A percentile compares a stretch with the other conserved stretches of the same genome.
Conservation (phyloP, 37 sponge, comb jelly and placozoan genomes). For the Cladorhizidae sp. region DNA sequence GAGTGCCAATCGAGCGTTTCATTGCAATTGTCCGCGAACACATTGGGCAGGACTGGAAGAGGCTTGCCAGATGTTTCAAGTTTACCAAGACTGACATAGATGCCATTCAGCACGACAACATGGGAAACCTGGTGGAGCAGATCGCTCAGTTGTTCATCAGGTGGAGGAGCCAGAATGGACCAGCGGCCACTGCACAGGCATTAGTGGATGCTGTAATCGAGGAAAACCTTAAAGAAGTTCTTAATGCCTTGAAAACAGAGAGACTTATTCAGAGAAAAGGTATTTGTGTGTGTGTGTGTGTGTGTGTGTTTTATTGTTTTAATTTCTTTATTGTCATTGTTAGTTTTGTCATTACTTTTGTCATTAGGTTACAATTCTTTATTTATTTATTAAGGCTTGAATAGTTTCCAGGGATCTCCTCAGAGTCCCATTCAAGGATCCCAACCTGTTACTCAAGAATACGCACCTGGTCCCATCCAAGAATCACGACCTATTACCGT, state of each 20-base stretch:
- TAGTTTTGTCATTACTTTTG: background rate
- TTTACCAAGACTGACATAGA: constrained; percentile 29
- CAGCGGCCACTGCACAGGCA: constrained; percentile 7
- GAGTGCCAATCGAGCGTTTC: too few species aligned
- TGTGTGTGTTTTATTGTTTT: background rate
- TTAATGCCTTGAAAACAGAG: background rate
- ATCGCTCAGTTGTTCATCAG: constrained; percentile 24
- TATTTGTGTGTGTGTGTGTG: background rate
- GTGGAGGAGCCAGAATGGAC: constrained; percentile 27
- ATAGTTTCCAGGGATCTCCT: background rate
- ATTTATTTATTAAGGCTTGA: background rate
- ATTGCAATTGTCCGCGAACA: constrained; percentile 8
- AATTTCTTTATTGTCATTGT: background rate
- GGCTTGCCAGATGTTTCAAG: constrained; percentile 15
- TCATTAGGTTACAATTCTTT: background rate
- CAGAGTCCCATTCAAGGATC: background rate
- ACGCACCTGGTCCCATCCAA: background rate
- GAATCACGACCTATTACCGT: background rate
- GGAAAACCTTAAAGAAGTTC: constrained; percentile 6
- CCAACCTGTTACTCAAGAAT: background rate
- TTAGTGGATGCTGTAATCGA: constrained; percentile 8
- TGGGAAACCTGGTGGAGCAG: constrained; percentile 6
- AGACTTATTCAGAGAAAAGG: background rate
- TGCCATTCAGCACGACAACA: constrained; percentile 24
- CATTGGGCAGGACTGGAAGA: constrained; percentile 40